Conservation (phyloP, 2,113 vertebrate genomes). For the Myodes glareolus region DNA sequence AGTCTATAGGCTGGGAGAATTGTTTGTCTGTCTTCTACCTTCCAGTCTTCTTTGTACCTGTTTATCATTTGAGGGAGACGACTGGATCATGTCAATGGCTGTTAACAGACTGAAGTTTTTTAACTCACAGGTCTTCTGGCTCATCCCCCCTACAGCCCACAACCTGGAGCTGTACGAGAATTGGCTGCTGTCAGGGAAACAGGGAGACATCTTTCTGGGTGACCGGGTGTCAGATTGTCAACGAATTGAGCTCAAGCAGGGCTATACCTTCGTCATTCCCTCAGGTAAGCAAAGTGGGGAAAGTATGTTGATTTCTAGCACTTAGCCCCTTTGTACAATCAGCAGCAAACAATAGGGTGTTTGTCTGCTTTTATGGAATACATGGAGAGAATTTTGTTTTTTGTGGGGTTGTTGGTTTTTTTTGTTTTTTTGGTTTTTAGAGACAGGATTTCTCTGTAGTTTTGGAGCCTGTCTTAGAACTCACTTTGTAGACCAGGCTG, state of each 20-base stretch:
- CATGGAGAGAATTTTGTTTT: not conserved
- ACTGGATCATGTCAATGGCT: constrained; percentile 76
- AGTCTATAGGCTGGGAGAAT: not conserved
- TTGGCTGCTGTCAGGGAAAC: constrained; percentile 99
- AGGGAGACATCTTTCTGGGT: constrained; percentile 98
- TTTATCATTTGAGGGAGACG: not conserved
- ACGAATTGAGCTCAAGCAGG: constrained; percentile 96
- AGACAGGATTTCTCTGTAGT: no score
- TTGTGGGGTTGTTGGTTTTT: no score
- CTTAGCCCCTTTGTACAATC: not conserved
- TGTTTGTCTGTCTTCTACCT: not conserved
- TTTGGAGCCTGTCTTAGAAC: no score
- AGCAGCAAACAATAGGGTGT: not conserved
- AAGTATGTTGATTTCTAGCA: not conserved
- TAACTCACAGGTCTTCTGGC: constrained; percentile 95
- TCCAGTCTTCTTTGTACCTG: not conserved
- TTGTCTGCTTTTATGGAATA: not conserved
- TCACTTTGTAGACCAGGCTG: no score
- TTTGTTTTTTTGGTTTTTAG: no score
- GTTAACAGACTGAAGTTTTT: constrained; percentile 72
- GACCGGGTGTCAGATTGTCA: constrained; percentile 96
- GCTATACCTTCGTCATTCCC: constrained; percentile 98
- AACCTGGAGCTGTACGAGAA: constrained; percentile 99
- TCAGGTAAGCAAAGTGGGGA: constrained; percentile 90
- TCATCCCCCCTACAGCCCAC: constrained; percentile 96